Evolutionary conservation across 2,888 invertebrate species (phyloP), one percentile per base, ranked within the genome.

Genomic region (Lamellibrachia satsuma): DNA sequence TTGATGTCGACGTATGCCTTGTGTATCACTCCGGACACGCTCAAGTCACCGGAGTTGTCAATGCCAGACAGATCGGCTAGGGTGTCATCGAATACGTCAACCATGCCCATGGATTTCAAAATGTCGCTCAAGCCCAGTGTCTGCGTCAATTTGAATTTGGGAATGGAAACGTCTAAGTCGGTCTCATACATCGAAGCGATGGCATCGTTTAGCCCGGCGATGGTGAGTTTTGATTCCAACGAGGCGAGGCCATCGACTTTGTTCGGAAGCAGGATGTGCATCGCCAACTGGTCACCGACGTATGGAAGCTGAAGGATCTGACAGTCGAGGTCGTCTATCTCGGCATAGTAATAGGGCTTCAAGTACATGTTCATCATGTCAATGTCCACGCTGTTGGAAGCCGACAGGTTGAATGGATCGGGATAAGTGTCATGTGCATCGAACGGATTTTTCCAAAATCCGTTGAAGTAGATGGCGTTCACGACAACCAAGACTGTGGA

Each of bases 241-340:
- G 91, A 92, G 39, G 93, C 92, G n/a, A 96, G 93, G 7, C 95
- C 95, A 93, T 94, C 94, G 51, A 52, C 93, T 15, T 94, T 91
- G 91, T 95, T 93, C 3, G 96, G 96, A 22, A 96, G 94, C 4
- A 96, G 7, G n/a, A 96, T 93, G 3, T 95, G 91, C 95, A 96
- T 95, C 92, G 94, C 92, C 52, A 95, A 92, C 15, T 95, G 94
- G 15, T 94, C 94, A 91, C 94, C 94, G 1, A 92, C 96, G 95
- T 98, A 99, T 0, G 98, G 97, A 95, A 99, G 95, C 96, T 98
- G 97, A 92, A 99, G 95, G 6, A 98, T 97, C 96, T 98, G 98
- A 92, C 98, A 97, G 95, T 97, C 97, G 94, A 98, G 97, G 3
- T 98, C 97, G 92, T 97, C 97, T 92, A 93, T 93, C 0, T 93